These are phyloP conservation scores for Macropus fuliginosus DNA, from an alignment of 2,797 vertebrate genomes.

Conservation along the genomic window DNA sequence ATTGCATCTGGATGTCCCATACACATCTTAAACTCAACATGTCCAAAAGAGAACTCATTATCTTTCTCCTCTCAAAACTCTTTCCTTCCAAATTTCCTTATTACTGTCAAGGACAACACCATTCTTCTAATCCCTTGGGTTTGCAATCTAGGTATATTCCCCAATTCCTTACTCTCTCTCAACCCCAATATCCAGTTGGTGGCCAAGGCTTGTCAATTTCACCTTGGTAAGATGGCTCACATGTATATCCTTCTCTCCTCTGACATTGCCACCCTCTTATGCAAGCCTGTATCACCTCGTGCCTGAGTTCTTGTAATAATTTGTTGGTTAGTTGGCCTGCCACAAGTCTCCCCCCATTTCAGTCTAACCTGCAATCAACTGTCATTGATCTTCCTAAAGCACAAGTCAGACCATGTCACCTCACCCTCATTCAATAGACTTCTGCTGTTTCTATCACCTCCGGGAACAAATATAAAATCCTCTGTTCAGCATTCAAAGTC, in stretches of 20 bases:
- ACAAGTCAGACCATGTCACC: not conserved
- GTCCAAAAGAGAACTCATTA: not conserved
- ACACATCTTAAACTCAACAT: not conserved
- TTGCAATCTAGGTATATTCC: not conserved
- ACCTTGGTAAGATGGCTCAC: not conserved
- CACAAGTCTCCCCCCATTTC: not conserved
- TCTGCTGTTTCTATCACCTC: not conserved
- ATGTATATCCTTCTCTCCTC: not conserved
- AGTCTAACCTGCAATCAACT: not conserved
- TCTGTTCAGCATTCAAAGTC: not conserved
- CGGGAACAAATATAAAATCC: not conserved
- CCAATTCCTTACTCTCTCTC: not conserved
- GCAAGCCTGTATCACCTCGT: not conserved
- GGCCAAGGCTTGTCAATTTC: not conserved
- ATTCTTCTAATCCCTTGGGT: not conserved
- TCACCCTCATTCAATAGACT: not conserved
- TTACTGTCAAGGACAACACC: not conserved
- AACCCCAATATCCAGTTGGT: not conserved
- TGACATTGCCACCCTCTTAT: not conserved
- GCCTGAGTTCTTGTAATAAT: not conserved
- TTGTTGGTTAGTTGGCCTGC: not conserved
- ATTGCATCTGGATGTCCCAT: not conserved
- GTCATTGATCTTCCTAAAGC: not conserved
- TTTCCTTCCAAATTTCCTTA: not conserved
- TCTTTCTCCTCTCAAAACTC: not conserved